Evolutionary conservation across 2,797 vertebrate species (phyloP).

Genomic region (Leucoraja ocellata): DNA sequence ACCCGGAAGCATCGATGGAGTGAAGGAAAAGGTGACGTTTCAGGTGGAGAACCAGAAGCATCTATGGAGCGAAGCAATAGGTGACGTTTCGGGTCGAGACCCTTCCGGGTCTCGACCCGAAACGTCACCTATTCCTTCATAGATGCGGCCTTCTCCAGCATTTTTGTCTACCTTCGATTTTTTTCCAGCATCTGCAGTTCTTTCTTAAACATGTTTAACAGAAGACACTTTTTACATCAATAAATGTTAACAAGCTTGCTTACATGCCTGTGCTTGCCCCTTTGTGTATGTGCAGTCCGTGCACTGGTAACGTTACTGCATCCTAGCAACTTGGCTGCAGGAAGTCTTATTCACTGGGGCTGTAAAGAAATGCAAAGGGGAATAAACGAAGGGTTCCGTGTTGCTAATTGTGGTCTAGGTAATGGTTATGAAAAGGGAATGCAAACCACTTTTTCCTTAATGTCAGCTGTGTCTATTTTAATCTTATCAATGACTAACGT

Average conservation of each 20-base stretch:
- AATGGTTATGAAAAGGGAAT: slow-evolving; percentile 31
- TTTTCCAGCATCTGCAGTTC: too few species aligned
- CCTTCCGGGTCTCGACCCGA: too few species aligned
- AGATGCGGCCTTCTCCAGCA: too few species aligned
- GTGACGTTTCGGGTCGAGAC: too few species aligned
- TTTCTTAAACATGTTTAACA: too few species aligned
- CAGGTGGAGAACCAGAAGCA: too few species aligned
- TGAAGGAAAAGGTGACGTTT: too few species aligned
- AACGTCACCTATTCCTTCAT: too few species aligned
- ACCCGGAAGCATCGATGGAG: too few species aligned
- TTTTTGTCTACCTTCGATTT: too few species aligned
- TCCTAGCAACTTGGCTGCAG: slow-evolving; percentile 29
- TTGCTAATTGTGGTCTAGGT: background rate
- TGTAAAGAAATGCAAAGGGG: background rate
- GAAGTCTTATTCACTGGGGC: background rate
- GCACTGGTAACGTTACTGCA: background rate
- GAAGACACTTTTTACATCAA: background rate
- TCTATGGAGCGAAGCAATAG: too few species aligned
- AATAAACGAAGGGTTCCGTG: background rate
- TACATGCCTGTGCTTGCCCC: background rate
- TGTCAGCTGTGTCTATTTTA: background rate
- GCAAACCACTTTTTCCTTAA: background rate
- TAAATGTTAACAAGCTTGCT: background rate
- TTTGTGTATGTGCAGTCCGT: slow-evolving; percentile 12
- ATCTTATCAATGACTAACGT: slow-evolving; percentile 14